Conservation (phyloP, 23 tunicate genomes). For the Corella eumyota region DNA sequence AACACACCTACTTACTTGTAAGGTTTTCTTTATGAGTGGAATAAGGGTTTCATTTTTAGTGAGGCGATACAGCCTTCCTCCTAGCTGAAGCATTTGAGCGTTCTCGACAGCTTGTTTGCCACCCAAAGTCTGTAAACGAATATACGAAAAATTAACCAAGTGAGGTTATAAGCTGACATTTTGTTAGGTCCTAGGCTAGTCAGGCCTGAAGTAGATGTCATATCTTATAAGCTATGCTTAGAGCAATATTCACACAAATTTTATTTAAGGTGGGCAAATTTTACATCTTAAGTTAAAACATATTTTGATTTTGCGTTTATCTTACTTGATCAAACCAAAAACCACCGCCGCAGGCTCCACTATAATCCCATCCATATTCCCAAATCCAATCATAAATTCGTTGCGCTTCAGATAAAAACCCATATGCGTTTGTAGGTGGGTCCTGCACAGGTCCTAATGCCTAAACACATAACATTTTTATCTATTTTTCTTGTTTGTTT, state of each 20-base stretch:
- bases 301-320: too few species aligned
- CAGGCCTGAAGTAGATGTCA: too few species aligned
- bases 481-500: too few species aligned
- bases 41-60: slow-evolving; percentile 13
- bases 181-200: too few species aligned
- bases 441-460: slow-evolving; percentile 7
- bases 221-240: too few species aligned
- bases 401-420: slow-evolving; percentile 36
- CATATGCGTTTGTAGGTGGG: slow-evolving; percentile 7
- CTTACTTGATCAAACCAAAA: slow-evolving; percentile 83
- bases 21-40: slow-evolving; percentile 17
- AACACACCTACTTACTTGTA: slow-evolving; percentile 30
- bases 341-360: slow-evolving; percentile 47
- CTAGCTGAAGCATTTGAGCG: slow-evolving; percentile 71
- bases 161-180: too few species aligned
- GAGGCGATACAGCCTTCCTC: slow-evolving; percentile 40
- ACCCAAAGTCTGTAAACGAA: slow-evolving; percentile 18
- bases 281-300: too few species aligned
- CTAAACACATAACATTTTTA: too few species aligned
- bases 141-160: too few species aligned
- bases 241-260: too few species aligned
- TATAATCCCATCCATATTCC: slow-evolving; percentile 62
- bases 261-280: too few species aligned
- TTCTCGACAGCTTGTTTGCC: slow-evolving; percentile 72
- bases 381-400: slow-evolving; percentile 83